Evolutionary conservation across 2,113 vertebrate genomes (phyloP).

Genomic region (Hemiscyllium ocellatum): DNA sequence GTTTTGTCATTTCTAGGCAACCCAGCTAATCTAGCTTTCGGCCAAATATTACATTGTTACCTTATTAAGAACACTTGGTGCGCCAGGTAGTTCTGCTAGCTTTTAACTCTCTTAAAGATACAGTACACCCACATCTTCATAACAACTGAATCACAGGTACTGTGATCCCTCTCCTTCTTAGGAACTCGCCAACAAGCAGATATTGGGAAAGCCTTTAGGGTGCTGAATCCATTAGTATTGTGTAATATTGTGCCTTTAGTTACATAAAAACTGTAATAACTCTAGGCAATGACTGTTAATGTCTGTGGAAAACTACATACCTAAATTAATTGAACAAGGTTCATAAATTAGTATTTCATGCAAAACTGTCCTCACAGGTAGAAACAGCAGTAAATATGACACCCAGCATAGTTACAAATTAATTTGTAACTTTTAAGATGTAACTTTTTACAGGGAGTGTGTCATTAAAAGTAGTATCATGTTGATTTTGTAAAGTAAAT

Average conservation of each 20-base stretch:
- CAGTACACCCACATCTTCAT: too few relatives aligned
- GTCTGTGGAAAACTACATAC: neutral
- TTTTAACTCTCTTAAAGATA: too few relatives aligned
- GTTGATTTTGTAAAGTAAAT: neutral
- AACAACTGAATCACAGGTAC: neutral
- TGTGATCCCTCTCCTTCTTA: neutral
- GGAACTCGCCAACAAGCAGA: neutral
- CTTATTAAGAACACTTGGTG: too few relatives aligned
- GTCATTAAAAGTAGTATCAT: neutral
- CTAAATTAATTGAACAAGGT: neutral
- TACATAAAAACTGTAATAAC: neutral
- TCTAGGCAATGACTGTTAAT: neutral
- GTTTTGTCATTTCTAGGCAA: too few relatives aligned
- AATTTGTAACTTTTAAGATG: neutral
- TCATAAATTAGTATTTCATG: neutral
- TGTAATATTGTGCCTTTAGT: neutral
- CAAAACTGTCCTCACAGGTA: neutral
- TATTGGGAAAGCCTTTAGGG: neutral
- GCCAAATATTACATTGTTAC: too few relatives aligned
- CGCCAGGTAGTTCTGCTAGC: too few relatives aligned
- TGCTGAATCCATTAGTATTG: neutral
- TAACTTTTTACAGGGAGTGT: neutral
- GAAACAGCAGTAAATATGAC: neutral
- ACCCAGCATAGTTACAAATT: neutral
- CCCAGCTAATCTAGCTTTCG: too few relatives aligned